Base-by-base conservation (phyloP, 2,888 invertebrate genomes). In the Folsomia manolachei region DNA sequence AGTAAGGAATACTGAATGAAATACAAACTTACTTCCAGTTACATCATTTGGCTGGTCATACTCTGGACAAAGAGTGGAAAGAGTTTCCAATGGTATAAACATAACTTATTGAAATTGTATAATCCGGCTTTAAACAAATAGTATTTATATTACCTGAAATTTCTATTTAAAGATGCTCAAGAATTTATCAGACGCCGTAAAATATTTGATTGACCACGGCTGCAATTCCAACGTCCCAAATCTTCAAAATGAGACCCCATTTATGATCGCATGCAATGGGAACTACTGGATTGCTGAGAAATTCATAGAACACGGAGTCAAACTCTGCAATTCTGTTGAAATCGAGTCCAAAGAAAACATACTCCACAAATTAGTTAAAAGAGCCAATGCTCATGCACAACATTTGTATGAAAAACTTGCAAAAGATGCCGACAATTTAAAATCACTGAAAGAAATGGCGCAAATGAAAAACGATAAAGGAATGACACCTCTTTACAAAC, bases 201-300 rank as follows among this genome's bases (percentile, higher is more conserved):
- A 67, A 2, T 68, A 77, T 11, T 63, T 80, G 1, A 53, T 79
- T 2, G 53, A 71, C 11, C 65, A 69, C 4, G 75, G 75, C 1
- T 76, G 76, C 52, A 67, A 75, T 24, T 70, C 72, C 1, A 18
- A 53, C 2, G 75, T 71, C 1, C 39, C 52, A 51, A 79, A 80
- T 56, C 27, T 61, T 1, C 52, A 75, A 11, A 39, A 62, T 1
- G 63, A 52, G 4, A 73, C 79, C 4, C 73, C 80, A 11, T 27
- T 78, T 0, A 52, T 63, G 2, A 1, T 69, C 2, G 76, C 78
- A 26, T 63, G 75, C 14, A 39, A 18, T 11, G 70, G 67, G 1
- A 73, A 75, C 25, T 78, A 75, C 61, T 19, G 67, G 1, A 64
- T 76, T 26, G 70, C 77, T 19, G 51, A 72, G 27, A 63, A 74